Base-by-base conservation (phyloP, 2,797 vertebrate genomes). In the Agapornis canus region DNA sequence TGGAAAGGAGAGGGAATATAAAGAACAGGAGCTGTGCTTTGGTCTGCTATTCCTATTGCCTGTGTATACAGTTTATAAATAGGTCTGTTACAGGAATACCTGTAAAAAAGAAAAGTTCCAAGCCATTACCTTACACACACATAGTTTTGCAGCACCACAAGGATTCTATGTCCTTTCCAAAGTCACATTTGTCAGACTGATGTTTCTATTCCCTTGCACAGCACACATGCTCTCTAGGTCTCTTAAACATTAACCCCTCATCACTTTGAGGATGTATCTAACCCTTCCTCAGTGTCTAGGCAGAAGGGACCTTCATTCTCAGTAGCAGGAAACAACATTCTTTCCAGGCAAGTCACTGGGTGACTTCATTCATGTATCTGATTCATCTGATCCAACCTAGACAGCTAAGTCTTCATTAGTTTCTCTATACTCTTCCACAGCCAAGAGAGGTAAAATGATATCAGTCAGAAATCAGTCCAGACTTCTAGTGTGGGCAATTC, bases 201-300 rank as follows among this genome's bases (percentile, higher is more conserved):
- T 52, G 20, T 82, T 17, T 82, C 39, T 39, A 10, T 47, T 83
- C 35, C 10, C 11, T 73, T 47, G 27, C 13, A 63, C 4, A 80
- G 27, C 32, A 59, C 6, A 14, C 0, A 0, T 23, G 35, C 10
- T 70, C 8, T 16, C 48, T 40, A 31, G 21, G 20, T 77, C 51
- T 39, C 68, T 66, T n/a, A 51, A 25, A 59, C 11, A n/a, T 15
- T 32, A 56, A 70, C 35, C 18, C 17, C 15, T 63, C 70, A 78
- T 37, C 27, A 32, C 43, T 48, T 45, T 40, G 26, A 69, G 43
- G 43, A 31, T 56, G 9, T 43, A 48, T 51, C 35, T 35, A 35
- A 35, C 5, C 10, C 10, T 60, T 83, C 29, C 8, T 81, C 31
- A 22, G 27, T 29, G 29, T n/a, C 21, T 68, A 71, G 68, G 45